Base-by-base conservation (phyloP, 2,888 invertebrate species). In the Apodemia zela region DNA sequence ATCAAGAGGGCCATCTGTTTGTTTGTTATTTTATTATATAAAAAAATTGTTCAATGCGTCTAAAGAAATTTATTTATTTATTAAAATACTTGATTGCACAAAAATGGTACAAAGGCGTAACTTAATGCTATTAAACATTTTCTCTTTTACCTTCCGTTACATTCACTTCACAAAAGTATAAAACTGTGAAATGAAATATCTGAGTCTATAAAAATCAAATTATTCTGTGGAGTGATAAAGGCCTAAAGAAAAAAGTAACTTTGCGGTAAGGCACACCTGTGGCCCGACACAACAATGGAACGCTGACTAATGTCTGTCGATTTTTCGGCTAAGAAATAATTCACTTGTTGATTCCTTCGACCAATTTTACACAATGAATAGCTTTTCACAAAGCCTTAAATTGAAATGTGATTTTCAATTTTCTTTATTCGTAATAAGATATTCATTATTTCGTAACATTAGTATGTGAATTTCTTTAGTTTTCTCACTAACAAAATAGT, bases 241-340 rank as follows among this genome's bases (percentile, higher is more conserved):
- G 72, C 72, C 72, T 74, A 76, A 79, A 80, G 77, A 76, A 79
- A 81, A 84, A 82, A 82, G 76, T 73, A 81, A 84, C 84, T 77
- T 74, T 69, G 66, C 68, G 67, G 66, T 71, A 72, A 69, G 69
- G 72, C 79, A 76, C 85, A 88, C 86, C 87, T 86, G 87, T 85
- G 81, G 81, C 79, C 78, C 73, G 68, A 69, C 74, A 75, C 79
- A 82, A 85, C 84, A 86, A 87, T 83, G 72, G 78, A 84, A 76
- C 78, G 81, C 82, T 82, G 83, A 84, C 81, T 85, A 83, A 84
- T 77, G 82, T 79, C 77, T 81, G 78, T 78, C 81, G 80, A 86
- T 84, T 84, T 85, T 86, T 85, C 79, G 80, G 73, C 81, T 80
- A 84, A 84, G 82, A 84, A 85, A 86, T 85, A 85, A 84, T 84